These are phyloP conservation scores for Nomada goodeniana DNA, from an alignment of 2,888 invertebrate species.

Conservation along the genomic window DNA sequence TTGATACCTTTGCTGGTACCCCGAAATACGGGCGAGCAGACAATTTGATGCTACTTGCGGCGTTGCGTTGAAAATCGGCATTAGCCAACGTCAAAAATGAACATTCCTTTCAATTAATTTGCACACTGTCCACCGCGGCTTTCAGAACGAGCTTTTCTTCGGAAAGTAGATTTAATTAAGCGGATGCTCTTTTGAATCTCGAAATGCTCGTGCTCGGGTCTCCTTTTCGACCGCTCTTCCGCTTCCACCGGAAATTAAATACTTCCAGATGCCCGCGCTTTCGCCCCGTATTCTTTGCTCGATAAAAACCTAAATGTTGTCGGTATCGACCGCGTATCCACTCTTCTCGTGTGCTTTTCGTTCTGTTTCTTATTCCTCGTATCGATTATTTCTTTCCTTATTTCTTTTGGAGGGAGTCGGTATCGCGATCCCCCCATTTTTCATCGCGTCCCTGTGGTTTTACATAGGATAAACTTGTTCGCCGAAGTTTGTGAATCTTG, in stretches of 20 bases:
- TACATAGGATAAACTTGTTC: constrained; percentile 45
- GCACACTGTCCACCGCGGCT: too few species aligned
- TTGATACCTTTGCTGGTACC: constrained; percentile 1
- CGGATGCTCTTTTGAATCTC: constrained; percentile 22
- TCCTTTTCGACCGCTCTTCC: constrained; percentile 4
- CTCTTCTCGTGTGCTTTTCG: background rate
- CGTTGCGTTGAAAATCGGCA: background rate
- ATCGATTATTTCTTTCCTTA: too few species aligned
- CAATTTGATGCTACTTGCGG: background rate
- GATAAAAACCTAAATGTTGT: background rate
- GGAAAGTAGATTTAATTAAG: constrained; percentile 2
- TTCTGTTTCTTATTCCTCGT: too few species aligned
- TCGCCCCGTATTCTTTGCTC: background rate
- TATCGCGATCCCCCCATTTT: background rate
- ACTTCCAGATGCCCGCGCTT: constrained; percentile 29
- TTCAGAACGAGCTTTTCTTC: background rate
- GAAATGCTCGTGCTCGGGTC: background rate
- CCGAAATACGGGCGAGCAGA: background rate
- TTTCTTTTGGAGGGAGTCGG: too few species aligned
- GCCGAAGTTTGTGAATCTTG: constrained; percentile 47
- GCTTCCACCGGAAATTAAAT: constrained; percentile 59
- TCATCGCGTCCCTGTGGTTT: constrained; percentile 30
- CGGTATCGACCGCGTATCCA: background rate
- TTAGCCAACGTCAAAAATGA: too few species aligned
- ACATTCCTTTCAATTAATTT: too few species aligned